Base-by-base conservation (phyloP, 2,113 vertebrate species). In the Clarias gariepinus region DNA sequence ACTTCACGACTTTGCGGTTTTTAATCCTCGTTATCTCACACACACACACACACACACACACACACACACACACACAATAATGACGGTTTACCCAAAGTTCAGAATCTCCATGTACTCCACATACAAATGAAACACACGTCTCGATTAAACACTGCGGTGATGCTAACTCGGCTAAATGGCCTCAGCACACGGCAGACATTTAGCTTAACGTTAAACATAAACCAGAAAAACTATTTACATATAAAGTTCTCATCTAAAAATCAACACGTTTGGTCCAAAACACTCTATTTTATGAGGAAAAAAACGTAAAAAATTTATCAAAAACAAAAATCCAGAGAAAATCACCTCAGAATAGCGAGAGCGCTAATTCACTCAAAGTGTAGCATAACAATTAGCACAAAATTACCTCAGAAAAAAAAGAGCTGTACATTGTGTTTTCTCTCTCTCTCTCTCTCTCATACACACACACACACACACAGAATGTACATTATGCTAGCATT, bases 381-480 rank as follows among this genome's bases (percentile, higher is more conserved):
- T 36, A 36, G 30, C 15, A 0, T 71, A 71, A 71, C 16, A 71
- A 71, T 36, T 10, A 36, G 68, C 68, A 71, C 21, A 19, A 6
- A 36, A 16, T 68, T 28, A 16, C 64, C 64, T 30, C 64, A 6
- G n/a, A 0, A 28, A 68, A 68, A 12, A 68, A 68, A 68, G 0
- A 7, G 6, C 16, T 19, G 68, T 21, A 71, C 7, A 21, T 21
- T 9, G 2, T 21, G 36, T 15, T 71, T 18, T 36, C 10, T 66
- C 9, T 28, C n/a, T 66, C 25, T 66, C n/a, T 68, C n/a, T 3
- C 1, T 9, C 53, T 11, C 28, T 0, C 77, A 58, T 28, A 58
- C n/a, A 28, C 77, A 79, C 77, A 79, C 77, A 58, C 77, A 79
- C 77, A 57, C 77, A 55, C 47, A 16, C 47, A 16, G 4, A 47